Percentiles rank a stretch among this genome's conserved stretches.
phyloP scores from a whole-genome alignment of 2,113 vertebrate genomes.

The Pelodiscus sinensis region DNA sequence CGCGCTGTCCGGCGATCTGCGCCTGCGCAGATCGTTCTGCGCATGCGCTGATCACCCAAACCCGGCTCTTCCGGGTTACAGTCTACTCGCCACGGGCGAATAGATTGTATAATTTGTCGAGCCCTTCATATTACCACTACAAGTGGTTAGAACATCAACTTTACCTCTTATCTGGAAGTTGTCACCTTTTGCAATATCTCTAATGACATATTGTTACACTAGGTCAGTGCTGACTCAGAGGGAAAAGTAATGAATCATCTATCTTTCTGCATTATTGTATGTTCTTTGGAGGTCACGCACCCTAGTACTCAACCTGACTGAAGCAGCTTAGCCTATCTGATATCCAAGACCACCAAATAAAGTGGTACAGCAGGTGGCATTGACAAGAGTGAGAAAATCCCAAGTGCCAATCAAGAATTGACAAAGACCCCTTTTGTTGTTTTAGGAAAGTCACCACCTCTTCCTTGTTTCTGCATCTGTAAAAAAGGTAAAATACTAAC shows the following conservation, averaged over 20 bases:
- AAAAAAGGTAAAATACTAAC: neutral
- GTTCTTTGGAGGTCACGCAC: neutral
- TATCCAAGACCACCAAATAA: neutral
- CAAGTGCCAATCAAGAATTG: neutral
- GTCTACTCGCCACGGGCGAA: no score
- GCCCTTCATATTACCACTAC: neutral
- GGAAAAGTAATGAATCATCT: neutral
- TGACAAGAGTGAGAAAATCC: neutral
- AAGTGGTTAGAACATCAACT: neutral
- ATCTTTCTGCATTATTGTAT: neutral
- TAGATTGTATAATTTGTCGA: no score
- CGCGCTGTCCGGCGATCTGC: no score
- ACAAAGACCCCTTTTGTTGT: neutral
- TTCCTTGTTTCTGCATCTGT: neutral
- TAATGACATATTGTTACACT: neutral
- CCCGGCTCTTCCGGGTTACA: no score
- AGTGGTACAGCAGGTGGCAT: neutral
- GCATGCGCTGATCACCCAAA: no score
- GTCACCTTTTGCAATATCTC: neutral
- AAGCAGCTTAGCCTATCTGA: neutral
- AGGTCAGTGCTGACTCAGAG: neutral
- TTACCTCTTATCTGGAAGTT: neutral
- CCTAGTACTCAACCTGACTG: neutral
- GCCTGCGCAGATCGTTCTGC: no score
- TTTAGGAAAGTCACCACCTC: neutral